Percentiles rank a stretch among this genome's conserved stretches.
phyloP scores from a whole-genome alignment of 2,797 vertebrate species.

The Australoheros facetus region DNA sequence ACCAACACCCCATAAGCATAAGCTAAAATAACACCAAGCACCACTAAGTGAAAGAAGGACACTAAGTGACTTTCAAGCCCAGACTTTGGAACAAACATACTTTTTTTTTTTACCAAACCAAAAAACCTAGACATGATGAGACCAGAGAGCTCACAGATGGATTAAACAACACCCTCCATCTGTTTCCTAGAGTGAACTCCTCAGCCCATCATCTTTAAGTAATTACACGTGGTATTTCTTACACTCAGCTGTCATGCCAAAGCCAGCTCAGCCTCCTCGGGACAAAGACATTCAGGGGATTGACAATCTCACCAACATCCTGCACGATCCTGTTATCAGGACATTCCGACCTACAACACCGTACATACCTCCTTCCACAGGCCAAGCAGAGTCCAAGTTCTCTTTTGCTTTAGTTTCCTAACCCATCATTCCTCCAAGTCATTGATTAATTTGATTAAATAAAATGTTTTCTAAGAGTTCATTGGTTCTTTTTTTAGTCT shows the following conservation, averaged over 20 bases:
- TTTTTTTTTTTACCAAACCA: not conserved
- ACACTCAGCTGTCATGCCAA: constrained; percentile 33
- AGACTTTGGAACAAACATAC: not conserved
- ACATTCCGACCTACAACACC: constrained; percentile 27
- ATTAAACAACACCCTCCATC: constrained; percentile 60
- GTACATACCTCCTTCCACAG: constrained; percentile 5
- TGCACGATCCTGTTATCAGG: constrained; percentile 48
- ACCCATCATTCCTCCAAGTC: constrained; percentile 29
- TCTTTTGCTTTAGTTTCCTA: constrained; percentile 40
- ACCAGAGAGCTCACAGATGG: constrained; percentile 29
- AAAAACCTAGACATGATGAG: constrained; percentile 27
- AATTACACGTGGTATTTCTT: constrained; percentile 63
- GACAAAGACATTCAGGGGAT: constrained; percentile 48
- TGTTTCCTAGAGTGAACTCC: constrained; percentile 47
- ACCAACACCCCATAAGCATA: not conserved
- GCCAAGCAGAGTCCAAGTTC: constrained; percentile 31
- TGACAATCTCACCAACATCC: constrained; percentile 50
- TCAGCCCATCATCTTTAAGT: constrained; percentile 61
- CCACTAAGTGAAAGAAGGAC: not conserved
- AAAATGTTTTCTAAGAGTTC: constrained; percentile 45
- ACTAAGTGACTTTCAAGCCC: not conserved
- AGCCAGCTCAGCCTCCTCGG: constrained; percentile 43
- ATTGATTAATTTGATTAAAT: constrained; percentile 64
- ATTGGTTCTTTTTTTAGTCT: constrained; percentile 53
- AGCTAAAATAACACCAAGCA: not conserved